Evolutionary conservation across 1,140 invertebrate genomes (phyloP).

Genomic region (Pachypeltis micranthus): DNA sequence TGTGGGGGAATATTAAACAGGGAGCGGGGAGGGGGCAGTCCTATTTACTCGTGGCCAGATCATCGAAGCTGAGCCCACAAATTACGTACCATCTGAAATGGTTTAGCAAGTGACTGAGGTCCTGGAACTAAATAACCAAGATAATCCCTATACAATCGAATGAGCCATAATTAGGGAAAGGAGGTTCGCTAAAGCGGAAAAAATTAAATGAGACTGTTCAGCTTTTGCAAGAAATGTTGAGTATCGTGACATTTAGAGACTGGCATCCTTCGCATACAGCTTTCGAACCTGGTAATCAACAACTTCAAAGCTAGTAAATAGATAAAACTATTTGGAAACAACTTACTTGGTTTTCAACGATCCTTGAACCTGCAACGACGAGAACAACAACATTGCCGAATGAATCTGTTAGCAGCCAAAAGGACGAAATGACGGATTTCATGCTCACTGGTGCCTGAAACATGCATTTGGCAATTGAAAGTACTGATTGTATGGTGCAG

Average conservation of each 20-base stretch:
- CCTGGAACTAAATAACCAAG: not conserved
- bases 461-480: no score
- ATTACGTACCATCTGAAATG: not conserved
- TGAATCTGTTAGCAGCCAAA: constrained; percentile 79
- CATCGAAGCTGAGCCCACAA: not conserved
- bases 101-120: not conserved
- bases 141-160: no score
- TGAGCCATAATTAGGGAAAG: not conserved
- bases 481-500: no score
- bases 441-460: constrained; percentile 78
- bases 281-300: not conserved
- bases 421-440: constrained; percentile 83
- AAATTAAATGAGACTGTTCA: not conserved
- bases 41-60: not conserved
- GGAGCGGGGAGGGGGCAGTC: not conserved
- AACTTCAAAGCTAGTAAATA: not conserved
- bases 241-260: not conserved
- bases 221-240: constrained; percentile 13
- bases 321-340: not conserved
- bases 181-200: not conserved
- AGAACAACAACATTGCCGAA: constrained; percentile 85
- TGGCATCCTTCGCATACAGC: not conserved
- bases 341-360: constrained; percentile 40
- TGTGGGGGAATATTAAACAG: not conserved
- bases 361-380: constrained; percentile 52